Percentiles rank a stretch among this genome's conserved stretches.
These are phyloP conservation scores for Ceratosolen solmsi DNA, from an alignment of 1,140 invertebrate genomes.

Conservation along the genomic window DNA sequence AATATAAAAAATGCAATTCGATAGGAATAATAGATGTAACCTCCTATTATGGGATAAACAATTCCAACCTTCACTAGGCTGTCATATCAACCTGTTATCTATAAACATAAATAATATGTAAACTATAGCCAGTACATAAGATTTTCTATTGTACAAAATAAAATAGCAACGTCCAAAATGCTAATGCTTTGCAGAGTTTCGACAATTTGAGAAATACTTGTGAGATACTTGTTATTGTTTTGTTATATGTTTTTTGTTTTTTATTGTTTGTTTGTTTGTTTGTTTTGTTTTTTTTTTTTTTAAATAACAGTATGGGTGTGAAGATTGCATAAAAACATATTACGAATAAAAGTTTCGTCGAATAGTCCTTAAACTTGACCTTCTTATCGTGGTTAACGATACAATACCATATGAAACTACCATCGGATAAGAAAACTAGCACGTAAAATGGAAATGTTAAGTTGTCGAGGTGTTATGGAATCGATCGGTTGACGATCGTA, in stretches of 20 bases:
- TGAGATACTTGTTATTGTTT: too few relatives aligned
- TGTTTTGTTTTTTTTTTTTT: too few relatives aligned
- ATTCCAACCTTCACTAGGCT: not conserved
- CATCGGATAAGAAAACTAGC: not conserved
- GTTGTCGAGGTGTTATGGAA: too few relatives aligned
- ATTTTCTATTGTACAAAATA: not conserved
- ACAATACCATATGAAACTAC: not conserved
- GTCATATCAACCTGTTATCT: not conserved
- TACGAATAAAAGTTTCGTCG: too few relatives aligned
- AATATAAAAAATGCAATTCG: not conserved
- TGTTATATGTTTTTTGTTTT: too few relatives aligned
- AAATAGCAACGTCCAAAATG: too few relatives aligned
- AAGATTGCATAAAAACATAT: too few relatives aligned
- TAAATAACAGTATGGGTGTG: too few relatives aligned
- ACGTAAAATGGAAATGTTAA: too few relatives aligned
- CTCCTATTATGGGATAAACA: not conserved
- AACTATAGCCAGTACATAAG: not conserved
- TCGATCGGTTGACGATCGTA: not conserved
- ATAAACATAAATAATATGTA: not conserved
- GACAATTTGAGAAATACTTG: too few relatives aligned
- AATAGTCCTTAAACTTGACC: conserved; percentile 7
- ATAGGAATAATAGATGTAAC: not conserved
- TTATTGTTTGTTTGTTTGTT: too few relatives aligned
- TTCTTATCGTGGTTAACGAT: not conserved
- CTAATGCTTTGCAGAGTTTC: too few relatives aligned